Base-by-base conservation (phyloP, 2,888 invertebrate genomes). In the Pelosia muscerda region DNA sequence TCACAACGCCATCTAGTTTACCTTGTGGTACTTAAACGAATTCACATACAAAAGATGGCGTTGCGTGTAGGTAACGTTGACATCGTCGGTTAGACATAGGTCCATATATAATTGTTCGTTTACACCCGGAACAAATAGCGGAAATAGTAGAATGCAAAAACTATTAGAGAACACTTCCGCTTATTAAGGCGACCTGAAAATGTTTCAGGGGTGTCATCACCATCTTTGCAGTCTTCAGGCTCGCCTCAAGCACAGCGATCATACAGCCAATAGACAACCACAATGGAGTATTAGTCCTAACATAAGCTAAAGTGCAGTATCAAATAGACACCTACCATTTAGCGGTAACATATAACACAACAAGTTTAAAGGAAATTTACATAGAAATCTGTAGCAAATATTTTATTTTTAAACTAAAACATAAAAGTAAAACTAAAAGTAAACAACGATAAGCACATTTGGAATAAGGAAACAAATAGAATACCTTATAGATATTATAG, bases 131-230 rank as follows among this genome's bases (percentile, higher is more conserved):
- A 34, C 76, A 83, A 54, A 75, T 76, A 13, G 78, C 79, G 0
- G 79, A 84, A 65, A 83, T 82, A 25, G 68, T 84, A 74, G 79
- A 82, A 81, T 61, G 72, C 82, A 1, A 81, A 82, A 69, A 68
- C 80, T 1, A 80, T 81, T 4, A 69, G 79, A 61, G 79, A 79
- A 10, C 82, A 80, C 56, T 82, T 78, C 31, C 63, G 74, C 10
- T 66, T 83, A 73, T 38, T 79, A 73, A 76, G 79, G 64, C 72
- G 78, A 0, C 76, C 81, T 66, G 73, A 75, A 67, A 68, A 72
- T 81, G 69, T 82, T 81, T 26, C 78, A 81, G 79, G 66, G 56
- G 62, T 49, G 54, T 62, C 75, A 63, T 78, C 77, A 25, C 76
- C 75, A 19, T n/a, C 65, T 0, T 60, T 78, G 73, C 69, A 72